A percentile compares a stretch with the other conserved stretches of the same genome.
These are phyloP conservation scores for Ciconia maguari DNA, from an alignment of 2,113 vertebrate species.

Conservation along the genomic window DNA sequence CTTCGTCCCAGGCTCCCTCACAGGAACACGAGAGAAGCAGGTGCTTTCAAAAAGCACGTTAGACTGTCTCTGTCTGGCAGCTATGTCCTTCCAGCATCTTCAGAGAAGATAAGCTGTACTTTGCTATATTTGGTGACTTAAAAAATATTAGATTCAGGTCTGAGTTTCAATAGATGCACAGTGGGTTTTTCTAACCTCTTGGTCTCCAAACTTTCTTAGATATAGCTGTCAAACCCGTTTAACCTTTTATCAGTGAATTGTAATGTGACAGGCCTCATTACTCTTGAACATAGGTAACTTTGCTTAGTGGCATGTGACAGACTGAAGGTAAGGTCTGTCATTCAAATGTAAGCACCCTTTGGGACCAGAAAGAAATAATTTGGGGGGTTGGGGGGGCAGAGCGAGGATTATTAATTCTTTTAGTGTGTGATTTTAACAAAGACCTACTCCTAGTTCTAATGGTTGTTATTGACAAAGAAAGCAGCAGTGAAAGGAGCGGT, in stretches of 20 bases:
- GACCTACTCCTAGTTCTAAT: neutral
- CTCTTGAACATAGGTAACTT: neutral
- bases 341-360: neutral
- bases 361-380: neutral
- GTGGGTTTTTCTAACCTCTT: neutral
- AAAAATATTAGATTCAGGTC: neutral
- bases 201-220: neutral
- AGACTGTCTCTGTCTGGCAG: neutral
- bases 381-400: fast-evolving
- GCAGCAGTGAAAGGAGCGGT: neutral
- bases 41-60: neutral
- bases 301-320: fast-evolving
- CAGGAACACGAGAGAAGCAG: fast-evolving
- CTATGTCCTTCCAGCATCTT: neutral
- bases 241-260: neutral
- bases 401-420: neutral
- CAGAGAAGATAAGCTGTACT: neutral
- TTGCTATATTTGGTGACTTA: neutral
- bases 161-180: neutral
- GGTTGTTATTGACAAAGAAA: neutral
- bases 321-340: neutral
- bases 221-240: neutral
- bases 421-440: neutral
- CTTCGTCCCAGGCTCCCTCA: neutral
- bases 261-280: neutral